Conservation (phyloP, 2,888 invertebrate genomes). For the Uropetala carovei region DNA sequence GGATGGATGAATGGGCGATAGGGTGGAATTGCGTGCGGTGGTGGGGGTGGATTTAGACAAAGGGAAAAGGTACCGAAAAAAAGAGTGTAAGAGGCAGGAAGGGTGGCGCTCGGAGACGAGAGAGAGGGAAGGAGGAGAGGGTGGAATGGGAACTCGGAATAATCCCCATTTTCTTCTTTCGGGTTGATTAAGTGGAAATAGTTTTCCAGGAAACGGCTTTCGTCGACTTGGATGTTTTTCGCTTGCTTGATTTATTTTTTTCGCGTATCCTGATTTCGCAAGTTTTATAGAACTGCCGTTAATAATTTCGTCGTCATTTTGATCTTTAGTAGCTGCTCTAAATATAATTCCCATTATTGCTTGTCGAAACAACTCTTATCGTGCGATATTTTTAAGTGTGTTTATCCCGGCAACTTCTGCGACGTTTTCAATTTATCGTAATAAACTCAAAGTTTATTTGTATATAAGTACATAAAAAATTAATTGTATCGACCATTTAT, state of each 20-base stretch:
- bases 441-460: no score
- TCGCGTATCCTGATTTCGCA: not conserved
- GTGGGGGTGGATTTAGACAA: not conserved
- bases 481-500: no score
- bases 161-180: not conserved
- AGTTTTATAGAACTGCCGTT: not conserved
- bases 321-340: no score
- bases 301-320: no score
- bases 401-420: no score
- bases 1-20: not conserved
- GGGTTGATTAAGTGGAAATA: not conserved
- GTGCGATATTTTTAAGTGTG: no score
- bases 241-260: not conserved
- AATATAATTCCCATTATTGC: no score
- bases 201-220: conserved; percentile 5
- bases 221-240: not conserved
- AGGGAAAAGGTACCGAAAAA: no score
- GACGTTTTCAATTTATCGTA: no score
- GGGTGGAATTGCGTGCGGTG: not conserved
- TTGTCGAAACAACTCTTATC: no score
- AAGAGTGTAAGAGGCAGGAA: not conserved
- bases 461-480: no score
- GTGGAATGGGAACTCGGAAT: not conserved
- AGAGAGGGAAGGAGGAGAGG: not conserved
- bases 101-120: not conserved